These are phyloP conservation scores for Drosophila sucinea DNA, from an alignment of 1,140 invertebrate species.

Conservation along the genomic window DNA sequence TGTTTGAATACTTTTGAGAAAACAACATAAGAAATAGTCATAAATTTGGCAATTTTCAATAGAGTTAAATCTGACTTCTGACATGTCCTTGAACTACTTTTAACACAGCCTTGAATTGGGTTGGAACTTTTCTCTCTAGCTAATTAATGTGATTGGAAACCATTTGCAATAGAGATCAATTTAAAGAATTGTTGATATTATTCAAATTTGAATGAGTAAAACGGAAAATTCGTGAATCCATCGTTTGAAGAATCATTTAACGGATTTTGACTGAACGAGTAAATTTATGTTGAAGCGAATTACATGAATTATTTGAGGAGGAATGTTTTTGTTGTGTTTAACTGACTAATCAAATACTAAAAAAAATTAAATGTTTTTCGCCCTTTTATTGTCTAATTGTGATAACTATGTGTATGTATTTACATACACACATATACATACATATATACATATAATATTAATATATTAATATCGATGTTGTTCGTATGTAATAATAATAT, in stretches of 20 bases:
- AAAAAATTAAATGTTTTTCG: background rate
- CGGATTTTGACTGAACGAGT: background rate
- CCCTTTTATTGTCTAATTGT: background rate
- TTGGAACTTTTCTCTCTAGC: too few relatives aligned
- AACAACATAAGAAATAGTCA: too few relatives aligned
- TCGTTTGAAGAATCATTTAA: background rate
- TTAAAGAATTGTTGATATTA: background rate
- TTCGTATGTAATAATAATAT: constrained; percentile 36
- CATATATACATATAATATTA: background rate
- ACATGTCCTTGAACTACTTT: too few relatives aligned
- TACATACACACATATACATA: constrained; percentile 14
- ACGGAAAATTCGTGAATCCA: too few relatives aligned
- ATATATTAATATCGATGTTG: constrained; percentile 53
- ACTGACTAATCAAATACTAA: too few relatives aligned
- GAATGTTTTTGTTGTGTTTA: background rate
- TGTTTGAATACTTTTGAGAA: too few relatives aligned
- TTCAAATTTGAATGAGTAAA: background rate
- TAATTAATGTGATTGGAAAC: too few relatives aligned
- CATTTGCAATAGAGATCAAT: too few relatives aligned
- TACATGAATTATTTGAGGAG: background rate
- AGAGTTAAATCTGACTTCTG: too few relatives aligned
- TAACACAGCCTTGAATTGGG: too few relatives aligned
- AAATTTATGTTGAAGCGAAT: background rate
- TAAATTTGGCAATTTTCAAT: too few relatives aligned
- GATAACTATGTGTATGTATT: background rate